Base-by-base conservation (phyloP, 2,797 vertebrate genomes). In the Nyctibius grandis region DNA sequence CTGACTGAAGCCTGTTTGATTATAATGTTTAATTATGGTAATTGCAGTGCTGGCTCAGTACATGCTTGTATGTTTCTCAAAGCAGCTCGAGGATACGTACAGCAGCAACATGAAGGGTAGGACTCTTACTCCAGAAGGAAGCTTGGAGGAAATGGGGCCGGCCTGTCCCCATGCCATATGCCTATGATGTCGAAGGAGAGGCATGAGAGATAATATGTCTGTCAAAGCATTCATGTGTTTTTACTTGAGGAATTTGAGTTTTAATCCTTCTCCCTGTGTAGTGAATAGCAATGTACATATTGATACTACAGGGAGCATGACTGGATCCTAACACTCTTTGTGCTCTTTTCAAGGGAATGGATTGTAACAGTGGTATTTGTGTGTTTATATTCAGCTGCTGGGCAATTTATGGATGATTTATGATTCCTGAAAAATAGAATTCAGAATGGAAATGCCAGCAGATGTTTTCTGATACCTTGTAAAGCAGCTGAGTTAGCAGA, bases 21-120 rank as follows among this genome's bases (percentile, higher is more conserved):
- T 61, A 53, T 36, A 33, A 22, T 83, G 82, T 93, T 95, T 93
- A 89, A 70, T 95, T 91, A 79, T 94, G 85, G 13, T 88, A 92
- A 90, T 84, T 64, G 61, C 26, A 31, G 44, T 64, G 40, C 48
- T 9, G 6, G 44, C 42, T 88, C 42, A 47, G 47, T 68, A 50
- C 11, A 5, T n/a, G 61, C 22, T 54, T 75, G 23, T 50, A 13
- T n/a, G 50, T 65, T 60, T 78, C 54, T 78, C 26, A 18, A 8
- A 90, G 25, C n/a, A 75, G 57, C 83, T 51, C 1, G 2, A 83
- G 73, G 54, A 68, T 88, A n/a, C 0, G 5, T 23, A 45, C 53
- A 86, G 45, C 69, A 75, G 23, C 34, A 33, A 19, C 57, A 12
- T 42, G 42, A 88, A 73, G 21, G n/a, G 44, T 81, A 54, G 26